phyloP scores from a whole-genome alignment of 2,797 vertebrate genomes.

The Alosa sapidissima region DNA sequence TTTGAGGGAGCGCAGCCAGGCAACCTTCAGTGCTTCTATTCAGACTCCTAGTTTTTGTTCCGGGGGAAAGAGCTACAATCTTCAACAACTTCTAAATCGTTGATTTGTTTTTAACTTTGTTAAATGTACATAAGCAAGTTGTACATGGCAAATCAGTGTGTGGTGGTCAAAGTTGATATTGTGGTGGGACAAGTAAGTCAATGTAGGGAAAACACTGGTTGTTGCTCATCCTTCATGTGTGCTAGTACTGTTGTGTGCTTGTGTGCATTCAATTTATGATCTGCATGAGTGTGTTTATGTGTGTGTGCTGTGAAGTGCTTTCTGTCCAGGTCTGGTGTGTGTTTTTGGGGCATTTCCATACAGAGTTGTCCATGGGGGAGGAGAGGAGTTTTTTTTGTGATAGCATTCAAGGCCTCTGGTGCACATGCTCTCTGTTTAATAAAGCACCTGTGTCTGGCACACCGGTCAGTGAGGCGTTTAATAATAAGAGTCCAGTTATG shows the following conservation, averaged over 20 bases:
- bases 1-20: not conserved
- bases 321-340: constrained; percentile 17
- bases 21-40: not conserved
- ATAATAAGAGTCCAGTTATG: not conserved
- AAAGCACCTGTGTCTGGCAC: constrained; percentile 56
- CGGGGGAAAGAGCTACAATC: too few relatives aligned
- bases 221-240: not conserved
- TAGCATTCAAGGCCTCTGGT: constrained; percentile 38
- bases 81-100: too few relatives aligned
- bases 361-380: not conserved
- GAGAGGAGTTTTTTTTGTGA: not conserved
- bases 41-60: not conserved
- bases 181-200: too few relatives aligned
- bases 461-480: constrained; percentile 53
- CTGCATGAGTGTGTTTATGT: constrained; percentile 37
- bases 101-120: too few relatives aligned
- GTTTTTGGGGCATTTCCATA: constrained; percentile 22
- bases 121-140: too few relatives aligned
- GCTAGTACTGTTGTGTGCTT: not conserved
- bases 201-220: too few relatives aligned
- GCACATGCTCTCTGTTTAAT: constrained; percentile 50
- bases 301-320: constrained; percentile 1
- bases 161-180: too few relatives aligned
- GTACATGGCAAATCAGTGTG: too few relatives aligned
- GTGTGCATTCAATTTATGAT: not conserved